These are phyloP conservation scores for Caenorhabditis wallacei DNA, from an alignment of 2,888 invertebrate species.

Conservation along the genomic window DNA sequence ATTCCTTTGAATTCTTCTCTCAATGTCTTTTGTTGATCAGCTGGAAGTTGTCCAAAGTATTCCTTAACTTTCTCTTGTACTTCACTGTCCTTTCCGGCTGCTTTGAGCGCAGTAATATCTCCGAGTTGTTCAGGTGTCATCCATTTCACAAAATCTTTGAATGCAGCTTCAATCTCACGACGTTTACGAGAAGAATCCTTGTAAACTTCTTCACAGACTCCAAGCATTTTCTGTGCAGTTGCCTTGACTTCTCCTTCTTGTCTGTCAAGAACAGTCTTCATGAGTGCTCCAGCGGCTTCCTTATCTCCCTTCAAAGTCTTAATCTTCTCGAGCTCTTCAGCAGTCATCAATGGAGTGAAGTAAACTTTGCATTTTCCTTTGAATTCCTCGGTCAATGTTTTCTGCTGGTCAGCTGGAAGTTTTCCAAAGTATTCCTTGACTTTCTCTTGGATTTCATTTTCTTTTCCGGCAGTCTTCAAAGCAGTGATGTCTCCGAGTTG, in stretches of 20 bases:
- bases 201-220: slow-evolving; percentile 48
- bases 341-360: slow-evolving; percentile 60
- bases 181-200: slow-evolving; percentile 40
- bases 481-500: slow-evolving; percentile 39
- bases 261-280: slow-evolving; percentile 58
- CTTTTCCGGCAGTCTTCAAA: slow-evolving; percentile 62
- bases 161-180: slow-evolving; percentile 49
- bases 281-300: slow-evolving; percentile 43
- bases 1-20: slow-evolving; percentile 66
- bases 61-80: slow-evolving; percentile 74
- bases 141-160: slow-evolving; percentile 61
- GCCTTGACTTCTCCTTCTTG: slow-evolving; percentile 62
- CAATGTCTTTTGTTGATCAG: slow-evolving; percentile 50
- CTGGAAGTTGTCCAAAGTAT: slow-evolving; percentile 67
- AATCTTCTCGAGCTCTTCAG: slow-evolving; percentile 57
- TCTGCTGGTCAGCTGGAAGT: slow-evolving; percentile 63
- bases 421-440: slow-evolving; percentile 71
- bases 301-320: slow-evolving; percentile 50
- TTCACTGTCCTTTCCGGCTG: slow-evolving; percentile 69
- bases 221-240: slow-evolving; percentile 62
- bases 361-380: slow-evolving; percentile 70
- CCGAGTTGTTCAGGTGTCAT: slow-evolving; percentile 52
- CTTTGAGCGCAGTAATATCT: slow-evolving; percentile 44
- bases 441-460: slow-evolving; percentile 71
- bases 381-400: slow-evolving; percentile 61